Conservation (phyloP, 2,113 vertebrate species). For the Gymnogyps californianus region DNA sequence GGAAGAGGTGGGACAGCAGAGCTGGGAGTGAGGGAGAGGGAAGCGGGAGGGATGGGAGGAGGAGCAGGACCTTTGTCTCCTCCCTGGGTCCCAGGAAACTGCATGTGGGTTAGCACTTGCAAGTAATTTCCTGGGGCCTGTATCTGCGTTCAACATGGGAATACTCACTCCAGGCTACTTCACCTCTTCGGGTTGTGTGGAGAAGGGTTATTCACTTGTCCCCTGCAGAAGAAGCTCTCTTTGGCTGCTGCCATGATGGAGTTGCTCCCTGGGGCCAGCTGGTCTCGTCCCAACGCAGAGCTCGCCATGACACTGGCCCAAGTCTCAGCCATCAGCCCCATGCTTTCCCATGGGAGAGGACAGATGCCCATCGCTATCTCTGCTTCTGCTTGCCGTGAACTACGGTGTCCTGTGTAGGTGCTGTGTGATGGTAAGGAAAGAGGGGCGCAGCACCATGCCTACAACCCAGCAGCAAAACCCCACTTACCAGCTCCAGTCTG, state of each 20-base stretch:
- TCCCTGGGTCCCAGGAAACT: neutral
- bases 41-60: neutral
- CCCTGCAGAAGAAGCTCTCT: neutral
- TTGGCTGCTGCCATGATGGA: neutral
- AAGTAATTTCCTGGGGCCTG: neutral
- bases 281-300: fast-evolving
- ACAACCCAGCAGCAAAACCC: neutral
- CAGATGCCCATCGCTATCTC: neutral
- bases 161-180: neutral
- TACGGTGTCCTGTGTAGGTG: neutral
- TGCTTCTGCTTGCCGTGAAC: neutral
- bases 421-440: neutral
- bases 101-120: neutral
- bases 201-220: neutral
- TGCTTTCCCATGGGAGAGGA: neutral
- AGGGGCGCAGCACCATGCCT: neutral
- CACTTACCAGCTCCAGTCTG: neutral
- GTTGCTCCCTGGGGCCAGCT: neutral
- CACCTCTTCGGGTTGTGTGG: neutral
- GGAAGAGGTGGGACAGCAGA: neutral
- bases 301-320: neutral
- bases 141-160: neutral
- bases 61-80: neutral
- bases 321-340: neutral
- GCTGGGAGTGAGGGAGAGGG: neutral